Evolutionary conservation across 64 coral and sea anemone genomes (phyloP), one percentile per base, ranked within the genome.

Genomic region (Trachythela sp.): DNA sequence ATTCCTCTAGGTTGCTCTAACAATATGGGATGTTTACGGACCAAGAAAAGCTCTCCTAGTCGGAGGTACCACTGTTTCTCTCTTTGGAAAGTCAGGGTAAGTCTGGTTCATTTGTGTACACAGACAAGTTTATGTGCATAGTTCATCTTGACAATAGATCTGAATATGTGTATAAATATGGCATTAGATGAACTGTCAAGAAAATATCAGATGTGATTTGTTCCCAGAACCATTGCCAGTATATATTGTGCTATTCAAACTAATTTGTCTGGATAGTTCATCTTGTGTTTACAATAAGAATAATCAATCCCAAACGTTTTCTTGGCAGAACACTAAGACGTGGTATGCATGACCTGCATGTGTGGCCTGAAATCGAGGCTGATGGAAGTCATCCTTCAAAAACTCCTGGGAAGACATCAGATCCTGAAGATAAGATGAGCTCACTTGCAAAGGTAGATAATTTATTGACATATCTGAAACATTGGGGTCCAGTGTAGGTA

Each of bases 21-120:
- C 94, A 13, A 98, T 98, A 68, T 94, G 91, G 93, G 95, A 98
- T 91, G 91, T 98, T 3, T 98, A 98, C 91, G 91, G 95, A 8
- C 95, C 95, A 49, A 92, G 93, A 11, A 98, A 98, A 89, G 88
- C 95, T 36, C 42, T 94, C 32, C 91, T 92, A 76, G 95, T 98
- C 70, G 95, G 95, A 27, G 95, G 95, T 37, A 98, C 95, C 1
- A 98, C 93, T 87, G 95, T 98, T 4, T 98, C 95, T 2, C 70
- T 98, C 2, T 98, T 93, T 98, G 95, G 95, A 84, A 98, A 94
- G 88, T 90, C 94, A 91, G 95, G 95, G 95, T 98, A 93, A 64
- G 90, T 91, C n/a, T n/a, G n/a, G n/a, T n/a, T n/a, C n/a, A n/a
- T n/a, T n/a, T n/a, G n/a, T n/a, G n/a, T n/a, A n/a, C n/a, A n/a